These are phyloP conservation scores for Monomorium pharaonis DNA, from an alignment of 1,140 invertebrate species.

Conservation along the genomic window DNA sequence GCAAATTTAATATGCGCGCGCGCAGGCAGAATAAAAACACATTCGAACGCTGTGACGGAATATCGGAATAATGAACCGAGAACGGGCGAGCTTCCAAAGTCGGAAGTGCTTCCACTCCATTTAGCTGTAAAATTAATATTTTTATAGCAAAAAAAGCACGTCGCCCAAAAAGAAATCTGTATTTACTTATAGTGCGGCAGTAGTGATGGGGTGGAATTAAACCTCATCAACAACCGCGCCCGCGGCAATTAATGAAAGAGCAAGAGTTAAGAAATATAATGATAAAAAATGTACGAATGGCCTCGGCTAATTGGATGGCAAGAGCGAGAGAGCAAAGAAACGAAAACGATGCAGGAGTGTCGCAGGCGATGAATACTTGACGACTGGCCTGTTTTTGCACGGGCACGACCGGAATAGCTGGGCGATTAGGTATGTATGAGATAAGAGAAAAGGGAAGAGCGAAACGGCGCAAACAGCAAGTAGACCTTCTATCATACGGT, in stretches of 20 bases:
- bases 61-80: constrained; percentile 46
- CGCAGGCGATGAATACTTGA: constrained; percentile 33
- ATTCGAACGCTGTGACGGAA: background rate
- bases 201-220: background rate
- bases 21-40: constrained; percentile 34
- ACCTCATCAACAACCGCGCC: background rate
- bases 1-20: constrained; percentile 38
- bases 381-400: constrained; percentile 1
- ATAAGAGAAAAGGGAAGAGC: constrained; percentile 19
- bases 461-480: constrained; percentile 14
- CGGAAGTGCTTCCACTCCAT: constrained; percentile 22
- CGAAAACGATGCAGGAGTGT: background rate
- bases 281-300: background rate
- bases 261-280: constrained; percentile 3
- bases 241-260: background rate
- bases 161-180: background rate
- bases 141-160: background rate
- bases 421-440: constrained; percentile 33
- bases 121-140: constrained; percentile 38
- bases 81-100: background rate
- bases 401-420: constrained; percentile 4
- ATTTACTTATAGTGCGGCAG: background rate
- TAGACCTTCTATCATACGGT: background rate
- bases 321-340: background rate
- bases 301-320: background rate